phyloP scores from a whole-genome alignment of 2,797 vertebrate genomes.

The Sebastes glaucus region DNA sequence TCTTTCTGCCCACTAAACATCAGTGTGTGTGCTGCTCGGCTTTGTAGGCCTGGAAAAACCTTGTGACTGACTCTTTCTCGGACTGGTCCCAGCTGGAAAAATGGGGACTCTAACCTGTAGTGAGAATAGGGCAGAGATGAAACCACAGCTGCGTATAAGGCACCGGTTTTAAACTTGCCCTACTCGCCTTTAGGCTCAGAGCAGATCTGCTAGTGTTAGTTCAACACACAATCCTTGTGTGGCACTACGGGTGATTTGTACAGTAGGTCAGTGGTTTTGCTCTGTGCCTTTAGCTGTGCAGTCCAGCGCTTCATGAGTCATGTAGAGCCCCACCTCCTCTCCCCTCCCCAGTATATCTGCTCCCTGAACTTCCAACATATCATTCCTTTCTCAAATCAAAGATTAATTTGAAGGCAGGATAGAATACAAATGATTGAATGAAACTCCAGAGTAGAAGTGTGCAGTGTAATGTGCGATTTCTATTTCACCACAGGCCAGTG shows the following conservation, averaged over 20 bases:
- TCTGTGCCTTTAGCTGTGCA: constrained; percentile 58
- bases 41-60: constrained; percentile 43
- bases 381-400: constrained; percentile 28
- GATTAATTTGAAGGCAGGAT: background rate
- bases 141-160: constrained; percentile 63
- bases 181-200: constrained; percentile 48
- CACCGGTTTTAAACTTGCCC: constrained; percentile 36
- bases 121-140: constrained; percentile 34
- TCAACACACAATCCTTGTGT: constrained; percentile 32
- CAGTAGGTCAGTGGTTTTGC: constrained; percentile 57
- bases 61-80: constrained; percentile 34
- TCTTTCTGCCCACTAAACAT: constrained; percentile 49
- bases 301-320: constrained; percentile 20
- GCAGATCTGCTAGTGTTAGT: constrained; percentile 43
- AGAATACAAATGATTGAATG: background rate
- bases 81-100: constrained; percentile 22
- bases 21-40: constrained; percentile 25
- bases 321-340: constrained; percentile 16
- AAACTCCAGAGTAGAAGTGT: background rate
- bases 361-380: constrained; percentile 22
- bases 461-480: background rate
- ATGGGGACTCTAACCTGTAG: constrained; percentile 16
- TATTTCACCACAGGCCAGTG: background rate
- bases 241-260: constrained; percentile 38
- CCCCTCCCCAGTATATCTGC: background rate